Evolutionary conservation across 2,113 vertebrate species (phyloP), one percentile per base, ranked within the genome.

Genomic region (Chunga burmeisteri): DNA sequence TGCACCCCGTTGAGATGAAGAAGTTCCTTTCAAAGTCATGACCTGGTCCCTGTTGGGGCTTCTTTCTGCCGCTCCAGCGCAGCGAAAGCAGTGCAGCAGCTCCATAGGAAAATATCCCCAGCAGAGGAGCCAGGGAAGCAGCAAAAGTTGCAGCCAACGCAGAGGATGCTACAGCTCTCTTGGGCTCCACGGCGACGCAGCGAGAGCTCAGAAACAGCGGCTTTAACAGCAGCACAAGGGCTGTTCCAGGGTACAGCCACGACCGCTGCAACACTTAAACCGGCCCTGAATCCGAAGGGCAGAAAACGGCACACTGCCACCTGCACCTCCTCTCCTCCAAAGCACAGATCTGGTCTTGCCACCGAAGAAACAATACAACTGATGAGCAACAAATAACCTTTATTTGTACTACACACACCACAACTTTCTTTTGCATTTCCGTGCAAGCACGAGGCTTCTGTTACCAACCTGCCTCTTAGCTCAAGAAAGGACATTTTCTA

Each of bases 331-430:
- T 53, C 55, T 34, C 30, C 74, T 40, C 55, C 67, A 10, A 11
- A n/a, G 67, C 21, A 4, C 79, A 30, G 38, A 11, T 56, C 63
- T 71, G n/a, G 12, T 17, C 70, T n/a, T n/a, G 58, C 50, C 72
- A 32, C 52, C 4, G 3, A 53, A 34, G 40, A 9, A 44, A 49
- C 13, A 18, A 40, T 2, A 30, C 0, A 4, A 27, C 58, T 5
- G 25, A 30, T 8, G 21, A 63, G 44, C 55, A 49, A 53, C n/a
- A 63, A n/a, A 16, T 5, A 27, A 21, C 26, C n/a, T 42, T 20
- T 11, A 15, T 42, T 32, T 53, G 27, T 20, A 5, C 20, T 25
- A 21, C n/a, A 26, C 19, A 3, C 36, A 4, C 47, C 34, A 7
- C 36, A 30, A 4, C 47, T 36, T 46, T 6, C 30, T 55, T 38